Percentiles rank a stretch among this genome's conserved stretches.
Evolutionary conservation across 2,888 invertebrate genomes (phyloP).

Genomic region (Andricus curvator): DNA sequence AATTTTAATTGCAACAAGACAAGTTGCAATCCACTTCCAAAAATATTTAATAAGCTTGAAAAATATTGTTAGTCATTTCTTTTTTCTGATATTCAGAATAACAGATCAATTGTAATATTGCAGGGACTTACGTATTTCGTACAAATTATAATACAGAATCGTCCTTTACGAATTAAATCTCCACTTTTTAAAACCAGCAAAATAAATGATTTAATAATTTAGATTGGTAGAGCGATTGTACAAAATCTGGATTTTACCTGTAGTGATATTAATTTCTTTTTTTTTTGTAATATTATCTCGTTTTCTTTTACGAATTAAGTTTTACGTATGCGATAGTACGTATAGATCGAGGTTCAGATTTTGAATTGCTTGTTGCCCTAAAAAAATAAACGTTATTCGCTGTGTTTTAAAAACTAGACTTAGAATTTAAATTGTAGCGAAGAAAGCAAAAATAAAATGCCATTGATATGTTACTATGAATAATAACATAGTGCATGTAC

Average conservation of each 20-base stretch:
- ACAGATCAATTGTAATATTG: conserved; percentile 2
- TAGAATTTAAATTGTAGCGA: neutral
- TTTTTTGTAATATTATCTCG: neutral
- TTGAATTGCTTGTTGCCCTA: neutral
- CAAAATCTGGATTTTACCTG: neutral
- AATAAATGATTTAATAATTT: neutral
- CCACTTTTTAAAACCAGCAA: conserved; percentile 2
- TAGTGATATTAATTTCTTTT: neutral
- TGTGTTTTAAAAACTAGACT: conserved; percentile 2
- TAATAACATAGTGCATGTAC: conserved; percentile 1
- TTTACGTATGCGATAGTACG: neutral
- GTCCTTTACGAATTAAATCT: conserved; percentile 1
- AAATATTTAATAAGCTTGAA: neutral
- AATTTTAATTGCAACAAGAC: neutral
- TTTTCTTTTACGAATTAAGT: neutral
- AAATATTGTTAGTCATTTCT: neutral
- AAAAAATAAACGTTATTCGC: neutral
- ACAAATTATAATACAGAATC: neutral
- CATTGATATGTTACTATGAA: neutral
- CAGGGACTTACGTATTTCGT: neutral
- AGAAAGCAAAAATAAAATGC: neutral
- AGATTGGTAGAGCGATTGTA: neutral
- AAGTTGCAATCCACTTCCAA: conserved; percentile 5
- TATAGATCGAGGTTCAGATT: neutral
- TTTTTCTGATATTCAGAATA: conserved; percentile 20